phyloP scores from a whole-genome alignment of 1,140 invertebrate species.

The Leptonema lineaticorne region DNA sequence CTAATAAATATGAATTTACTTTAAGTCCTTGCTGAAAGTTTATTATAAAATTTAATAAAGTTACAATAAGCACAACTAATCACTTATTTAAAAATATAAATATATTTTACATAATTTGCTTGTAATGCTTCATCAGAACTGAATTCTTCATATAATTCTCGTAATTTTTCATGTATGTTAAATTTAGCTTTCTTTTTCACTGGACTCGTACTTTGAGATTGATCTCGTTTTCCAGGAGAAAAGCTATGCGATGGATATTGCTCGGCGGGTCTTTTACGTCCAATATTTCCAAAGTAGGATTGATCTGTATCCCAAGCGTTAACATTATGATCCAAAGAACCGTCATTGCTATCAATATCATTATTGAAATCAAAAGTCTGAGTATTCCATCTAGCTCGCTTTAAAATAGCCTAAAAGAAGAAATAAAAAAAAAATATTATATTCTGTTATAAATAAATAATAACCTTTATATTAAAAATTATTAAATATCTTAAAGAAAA shows the following conservation, averaged over 20 bases:
- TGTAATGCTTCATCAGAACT: slow-evolving; percentile 54
- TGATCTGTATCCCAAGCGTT: slow-evolving; percentile 29
- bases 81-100: slow-evolving; percentile 15
- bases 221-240: slow-evolving; percentile 44
- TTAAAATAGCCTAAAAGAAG: slow-evolving; percentile 39
- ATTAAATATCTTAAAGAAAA: too few species aligned
- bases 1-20: slow-evolving; percentile 77
- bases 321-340: slow-evolving; percentile 24
- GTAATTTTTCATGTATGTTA: slow-evolving; percentile 62
- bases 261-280: slow-evolving; percentile 31
- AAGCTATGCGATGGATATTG: slow-evolving; percentile 44
- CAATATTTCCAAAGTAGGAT: slow-evolving; percentile 22
- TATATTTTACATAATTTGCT: slow-evolving; percentile 52
- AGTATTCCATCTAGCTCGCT: slow-evolving; percentile 37
- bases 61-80: background rate
- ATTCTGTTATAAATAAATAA: too few species aligned
- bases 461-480: too few species aligned
- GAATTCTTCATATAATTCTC: slow-evolving; percentile 58
- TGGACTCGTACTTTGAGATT: slow-evolving; percentile 47
- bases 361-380: slow-evolving; percentile 26
- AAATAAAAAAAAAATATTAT: slow-evolving; percentile 13
- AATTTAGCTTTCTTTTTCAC: slow-evolving; percentile 53
- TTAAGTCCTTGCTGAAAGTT: slow-evolving; percentile 64
- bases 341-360: slow-evolving; percentile 37
- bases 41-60: slow-evolving; percentile 28